Evolutionary conservation across 1,140 invertebrate species (phyloP), one percentile per base, ranked within the genome.

Genomic region (Zaprionus africanus): DNA sequence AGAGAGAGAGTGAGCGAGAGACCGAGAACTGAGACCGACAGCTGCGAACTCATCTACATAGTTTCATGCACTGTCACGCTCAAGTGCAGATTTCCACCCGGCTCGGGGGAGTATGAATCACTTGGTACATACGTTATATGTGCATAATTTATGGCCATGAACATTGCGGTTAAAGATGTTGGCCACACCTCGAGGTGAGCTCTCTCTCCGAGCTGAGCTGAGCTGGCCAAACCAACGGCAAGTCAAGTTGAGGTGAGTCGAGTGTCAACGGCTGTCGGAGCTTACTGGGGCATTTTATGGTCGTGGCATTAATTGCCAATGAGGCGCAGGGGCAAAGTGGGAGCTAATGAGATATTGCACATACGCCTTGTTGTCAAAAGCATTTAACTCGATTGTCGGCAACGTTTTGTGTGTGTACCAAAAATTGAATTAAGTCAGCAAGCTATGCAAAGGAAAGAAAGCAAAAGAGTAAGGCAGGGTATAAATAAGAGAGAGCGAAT

Each of bases 281-380:
- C 60, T 67, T 41, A 67, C 43, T 67, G 28, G 41, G 49, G 38
- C 51, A 58, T 71, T 71, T 71, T 76, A 76, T 71, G 76, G 58
- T 63, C 13, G 15, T 57, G 26, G 46, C 65, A 71, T 71, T 79
- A 79, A 79, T 79, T 76, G 73, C 15, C 75, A 74, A 78, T 75
- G 71, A 78, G 41, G 41, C 41, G 19, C 36, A 22, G 5, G 58
- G 56, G 49, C 59, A 64, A 78, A 68, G 76, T 70, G 66, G 49
- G 26, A 53, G 61, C 43, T 80, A 83, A 74, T 77, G 65, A 60
- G 62, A 72, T 51, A 74, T 65, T 62, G 70, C 66, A 13, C 70
- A 82, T 82, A 79, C 71, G 76, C 57, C 41, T 54, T 15, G 53
- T 60, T 84, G 69, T 62, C 82, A 71, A 66, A 69, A 66, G 54